Evolutionary conservation across 1,140 invertebrate species (phyloP).

Genomic region (Calliopsis andreniformis): DNA sequence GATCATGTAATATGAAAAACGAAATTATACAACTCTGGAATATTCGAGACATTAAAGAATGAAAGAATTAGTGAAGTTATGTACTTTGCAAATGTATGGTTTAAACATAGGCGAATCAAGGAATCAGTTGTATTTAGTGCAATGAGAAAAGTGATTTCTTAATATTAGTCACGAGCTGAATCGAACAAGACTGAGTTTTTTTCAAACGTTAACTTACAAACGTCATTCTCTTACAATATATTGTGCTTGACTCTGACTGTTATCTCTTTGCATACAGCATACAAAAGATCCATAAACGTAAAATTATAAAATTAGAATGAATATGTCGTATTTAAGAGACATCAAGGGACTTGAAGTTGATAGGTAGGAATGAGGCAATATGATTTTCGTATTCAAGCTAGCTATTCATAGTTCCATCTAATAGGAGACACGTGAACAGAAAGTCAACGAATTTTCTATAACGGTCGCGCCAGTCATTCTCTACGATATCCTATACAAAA

Average conservation of each 20-base stretch:
- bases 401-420: slow-evolving; percentile 43
- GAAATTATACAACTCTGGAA: neutral
- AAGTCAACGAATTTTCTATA: slow-evolving; percentile 53
- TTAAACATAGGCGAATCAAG: too few species aligned
- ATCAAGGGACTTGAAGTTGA: neutral
- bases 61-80: too few species aligned
- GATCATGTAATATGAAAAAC: slow-evolving; percentile 59
- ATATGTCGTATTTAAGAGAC: neutral
- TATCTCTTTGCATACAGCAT: too few species aligned
- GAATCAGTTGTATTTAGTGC: too few species aligned
- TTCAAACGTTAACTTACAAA: too few species aligned
- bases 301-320: neutral
- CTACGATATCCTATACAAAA: slow-evolving; percentile 23
- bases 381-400: slow-evolving; percentile 38
- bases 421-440: slow-evolving; percentile 44
- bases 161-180: too few species aligned
- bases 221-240: too few species aligned
- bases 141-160: too few species aligned
- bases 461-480: slow-evolving; percentile 53
- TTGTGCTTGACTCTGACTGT: too few species aligned
- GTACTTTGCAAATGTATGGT: too few species aligned
- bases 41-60: neutral
- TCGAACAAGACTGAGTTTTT: too few species aligned
- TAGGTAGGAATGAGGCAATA: neutral
- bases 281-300: too few species aligned